Base-by-base conservation (phyloP, 2,113 vertebrate genomes). In the Suricata suricatta region DNA sequence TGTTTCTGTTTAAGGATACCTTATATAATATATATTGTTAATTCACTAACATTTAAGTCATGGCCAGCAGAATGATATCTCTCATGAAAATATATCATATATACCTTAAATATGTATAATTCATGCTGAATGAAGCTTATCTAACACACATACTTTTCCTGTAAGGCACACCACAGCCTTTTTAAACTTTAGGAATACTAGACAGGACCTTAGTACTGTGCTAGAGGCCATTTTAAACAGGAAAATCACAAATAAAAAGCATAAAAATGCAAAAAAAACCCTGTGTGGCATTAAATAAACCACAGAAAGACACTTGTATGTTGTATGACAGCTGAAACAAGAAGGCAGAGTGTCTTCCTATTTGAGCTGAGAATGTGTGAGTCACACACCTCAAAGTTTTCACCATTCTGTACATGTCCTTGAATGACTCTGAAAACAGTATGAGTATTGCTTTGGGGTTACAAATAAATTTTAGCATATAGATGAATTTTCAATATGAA, bases 1-100 rank as follows among this genome's bases (percentile, higher is more conserved):
- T 57, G 44, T 44, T 90, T 79, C 52, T 92, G 38, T 93, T 96
- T 94, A 92, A 96, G 90, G 14, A 47, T 33, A 54, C 27, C 17
- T 84, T 79, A 68, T 57, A 31, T 63, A 95, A 68, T 64, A 79
- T 9, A 10, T 74, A 66, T 50, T 64, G 4, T 31, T 85, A 57
- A 50, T 80, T 44, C 2, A n/a, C 19, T 85, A 85, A 66, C 64
- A 17, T 14, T 80, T 54, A 94, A 25, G 31, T 76, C 47, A 84
- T 35, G 35, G 52, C n/a, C 17, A 63, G 21, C 13, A 68, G 12
- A 69, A 50, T 19, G 25, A 44, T 47, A 9, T 47, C 74, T 9
- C 74, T 77, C 15, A 47, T 77, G 74, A 47, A 47, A 77, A 47
- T 31, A 47, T 15, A 76, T 44, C 72, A 29, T 29, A 77, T 31